Evolutionary conservation across 2,888 invertebrate species (phyloP).

Genomic region (Troilus luridus): DNA sequence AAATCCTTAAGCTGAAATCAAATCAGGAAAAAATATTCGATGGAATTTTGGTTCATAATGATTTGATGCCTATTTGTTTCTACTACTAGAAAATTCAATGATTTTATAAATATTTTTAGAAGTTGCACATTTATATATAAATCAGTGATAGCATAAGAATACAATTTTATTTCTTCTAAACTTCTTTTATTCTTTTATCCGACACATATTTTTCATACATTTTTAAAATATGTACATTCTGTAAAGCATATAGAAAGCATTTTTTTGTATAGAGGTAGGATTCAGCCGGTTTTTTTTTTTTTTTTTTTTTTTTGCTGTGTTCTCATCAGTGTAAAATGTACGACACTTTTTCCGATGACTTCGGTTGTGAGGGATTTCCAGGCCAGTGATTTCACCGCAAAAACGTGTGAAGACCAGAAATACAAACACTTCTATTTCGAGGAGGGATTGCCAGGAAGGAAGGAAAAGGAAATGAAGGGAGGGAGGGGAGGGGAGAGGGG

Average conservation of each 20-base stretch:
- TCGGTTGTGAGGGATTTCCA: neutral
- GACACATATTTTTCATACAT: neutral
- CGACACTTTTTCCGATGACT: slow-evolving; percentile 36
- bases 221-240: neutral
- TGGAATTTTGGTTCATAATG: too few relatives aligned
- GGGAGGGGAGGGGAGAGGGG: neutral
- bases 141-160: too few relatives aligned
- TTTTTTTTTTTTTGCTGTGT: neutral
- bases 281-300: neutral
- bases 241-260: neutral
- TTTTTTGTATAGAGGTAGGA: neutral
- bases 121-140: too few relatives aligned
- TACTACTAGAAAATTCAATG: too few relatives aligned
- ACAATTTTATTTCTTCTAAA: too few relatives aligned
- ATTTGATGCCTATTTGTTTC: too few relatives aligned
- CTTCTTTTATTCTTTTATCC: too few relatives aligned
- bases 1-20: too few relatives aligned
- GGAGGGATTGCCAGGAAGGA: neutral
- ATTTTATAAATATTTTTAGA: too few relatives aligned
- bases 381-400: neutral
- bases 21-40: too few relatives aligned
- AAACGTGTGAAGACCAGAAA: neutral
- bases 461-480: slow-evolving; percentile 14
- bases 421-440: slow-evolving; percentile 5
- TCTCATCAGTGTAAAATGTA: neutral